These are phyloP conservation scores for Mormyrus iriodes DNA, from an alignment of 2,113 vertebrate species.

Conservation along the genomic window DNA sequence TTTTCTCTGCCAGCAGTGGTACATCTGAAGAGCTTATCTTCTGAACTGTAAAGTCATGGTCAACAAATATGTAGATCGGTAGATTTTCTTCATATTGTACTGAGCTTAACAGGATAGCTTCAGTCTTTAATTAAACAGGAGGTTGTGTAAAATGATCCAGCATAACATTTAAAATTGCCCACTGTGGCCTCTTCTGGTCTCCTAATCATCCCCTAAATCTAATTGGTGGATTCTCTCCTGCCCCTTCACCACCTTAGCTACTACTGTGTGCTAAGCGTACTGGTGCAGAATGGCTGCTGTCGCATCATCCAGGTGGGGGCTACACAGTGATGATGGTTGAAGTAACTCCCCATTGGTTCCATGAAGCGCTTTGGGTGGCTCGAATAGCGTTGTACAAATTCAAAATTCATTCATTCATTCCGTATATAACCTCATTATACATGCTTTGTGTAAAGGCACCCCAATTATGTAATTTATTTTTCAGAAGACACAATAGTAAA, in stretches of 20 bases:
- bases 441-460: background rate
- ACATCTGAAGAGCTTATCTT: background rate
- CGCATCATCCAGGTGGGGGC: background rate
- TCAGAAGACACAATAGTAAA: background rate
- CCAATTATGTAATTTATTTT: background rate
- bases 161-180: background rate
- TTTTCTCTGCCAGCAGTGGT: background rate
- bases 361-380: background rate
- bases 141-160: background rate
- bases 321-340: background rate
- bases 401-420: background rate
- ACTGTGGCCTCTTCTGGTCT: background rate
- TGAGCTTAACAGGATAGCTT: too few relatives aligned
- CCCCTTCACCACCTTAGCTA: background rate
- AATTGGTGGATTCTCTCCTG: background rate
- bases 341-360: background rate
- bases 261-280: background rate
- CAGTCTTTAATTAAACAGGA: background rate
- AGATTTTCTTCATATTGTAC: background rate
- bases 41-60: background rate
- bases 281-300: too few relatives aligned
- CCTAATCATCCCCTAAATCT: background rate
- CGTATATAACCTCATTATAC: background rate
- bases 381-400: background rate
- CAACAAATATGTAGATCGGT: background rate